phyloP scores from a whole-genome alignment of 2,113 vertebrate species.

The Rhadina sibilatrix region DNA sequence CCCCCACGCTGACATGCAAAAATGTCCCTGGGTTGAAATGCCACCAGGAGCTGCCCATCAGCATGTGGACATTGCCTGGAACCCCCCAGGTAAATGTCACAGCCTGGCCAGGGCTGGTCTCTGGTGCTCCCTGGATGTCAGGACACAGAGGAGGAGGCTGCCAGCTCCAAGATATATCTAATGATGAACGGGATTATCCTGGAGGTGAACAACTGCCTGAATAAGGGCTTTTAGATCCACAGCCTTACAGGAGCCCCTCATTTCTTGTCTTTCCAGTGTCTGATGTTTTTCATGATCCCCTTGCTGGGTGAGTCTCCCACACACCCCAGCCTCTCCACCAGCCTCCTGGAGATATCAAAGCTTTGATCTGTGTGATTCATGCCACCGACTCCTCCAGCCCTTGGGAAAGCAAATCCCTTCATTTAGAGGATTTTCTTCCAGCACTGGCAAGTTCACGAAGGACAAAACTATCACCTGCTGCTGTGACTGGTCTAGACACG shows the following conservation, averaged over 20 bases:
- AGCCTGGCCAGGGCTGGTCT: not conserved
- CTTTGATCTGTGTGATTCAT: not conserved
- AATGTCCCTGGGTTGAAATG: not conserved
- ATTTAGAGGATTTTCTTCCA: not conserved
- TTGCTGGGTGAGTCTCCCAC: not conserved
- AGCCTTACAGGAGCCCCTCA: not conserved
- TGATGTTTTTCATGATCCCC: not conserved
- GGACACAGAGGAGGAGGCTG: not conserved
- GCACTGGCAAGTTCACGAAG: not conserved
- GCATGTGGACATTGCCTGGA: not conserved
- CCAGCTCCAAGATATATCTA: not conserved
- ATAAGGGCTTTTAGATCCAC: not conserved
- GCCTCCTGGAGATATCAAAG: not conserved
- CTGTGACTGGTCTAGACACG: rapidly evolving
- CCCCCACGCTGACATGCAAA: rapidly evolving
- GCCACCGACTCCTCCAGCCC: not conserved
- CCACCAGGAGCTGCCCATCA: not conserved
- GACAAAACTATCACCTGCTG: not conserved
- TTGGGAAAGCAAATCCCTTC: not conserved
- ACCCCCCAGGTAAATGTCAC: not conserved
- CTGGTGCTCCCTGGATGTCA: not conserved
- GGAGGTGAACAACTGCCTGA: not conserved
- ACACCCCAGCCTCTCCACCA: rapidly evolving
- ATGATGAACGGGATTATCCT: not conserved
- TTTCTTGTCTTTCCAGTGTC: not conserved